phyloP scores from a whole-genome alignment of 2,113 vertebrate genomes.

The Nothoprocta pentlandii region DNA sequence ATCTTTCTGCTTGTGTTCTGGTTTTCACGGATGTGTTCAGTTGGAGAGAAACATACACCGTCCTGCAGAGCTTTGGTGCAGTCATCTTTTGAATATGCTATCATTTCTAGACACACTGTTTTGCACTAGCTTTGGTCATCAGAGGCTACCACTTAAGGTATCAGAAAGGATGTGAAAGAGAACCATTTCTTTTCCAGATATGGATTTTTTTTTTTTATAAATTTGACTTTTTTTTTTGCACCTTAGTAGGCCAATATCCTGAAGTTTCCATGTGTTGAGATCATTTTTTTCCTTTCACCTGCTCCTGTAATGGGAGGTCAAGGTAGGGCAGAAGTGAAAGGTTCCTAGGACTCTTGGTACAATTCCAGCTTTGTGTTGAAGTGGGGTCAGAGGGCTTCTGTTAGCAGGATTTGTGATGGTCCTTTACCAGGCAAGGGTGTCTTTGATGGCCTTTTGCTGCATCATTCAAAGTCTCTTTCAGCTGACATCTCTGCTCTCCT shows the following conservation, averaged over 20 bases:
- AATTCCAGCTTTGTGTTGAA: neutral
- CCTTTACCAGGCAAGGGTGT: accelerated
- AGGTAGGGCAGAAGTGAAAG: neutral
- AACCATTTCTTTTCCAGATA: neutral
- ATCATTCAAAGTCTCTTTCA: neutral
- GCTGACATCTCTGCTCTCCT: neutral
- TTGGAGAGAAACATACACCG: neutral
- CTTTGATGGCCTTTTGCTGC: neutral
- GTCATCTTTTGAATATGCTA: neutral
- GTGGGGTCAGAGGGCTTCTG: neutral
- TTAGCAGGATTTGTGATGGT: neutral
- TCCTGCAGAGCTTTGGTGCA: neutral
- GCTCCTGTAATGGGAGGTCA: neutral
- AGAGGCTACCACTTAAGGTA: neutral
- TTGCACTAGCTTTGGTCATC: neutral
- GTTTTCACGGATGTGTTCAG: neutral
- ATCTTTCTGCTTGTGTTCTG: neutral
- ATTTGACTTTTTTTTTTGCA: neutral
- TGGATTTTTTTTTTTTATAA: neutral
- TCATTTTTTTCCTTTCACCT: neutral
- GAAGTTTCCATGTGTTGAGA: neutral
- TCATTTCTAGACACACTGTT: neutral
- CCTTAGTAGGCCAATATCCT: neutral
- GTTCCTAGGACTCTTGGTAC: neutral
- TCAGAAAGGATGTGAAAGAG: neutral